phyloP scores from a whole-genome alignment of 2,888 invertebrate species.

The Calephelis perditalis region DNA sequence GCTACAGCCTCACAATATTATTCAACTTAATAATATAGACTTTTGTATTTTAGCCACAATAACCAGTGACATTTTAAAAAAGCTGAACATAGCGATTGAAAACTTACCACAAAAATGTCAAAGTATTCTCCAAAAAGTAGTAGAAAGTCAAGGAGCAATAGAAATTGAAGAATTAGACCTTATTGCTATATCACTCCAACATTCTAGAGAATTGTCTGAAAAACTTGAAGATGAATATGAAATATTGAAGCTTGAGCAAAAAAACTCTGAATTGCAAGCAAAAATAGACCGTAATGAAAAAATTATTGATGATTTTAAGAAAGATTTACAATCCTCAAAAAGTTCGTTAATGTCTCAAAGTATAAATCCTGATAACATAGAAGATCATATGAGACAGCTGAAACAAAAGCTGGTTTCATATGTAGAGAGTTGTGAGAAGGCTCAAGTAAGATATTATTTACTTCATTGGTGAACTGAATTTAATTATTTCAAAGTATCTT shows the following conservation, averaged over 20 bases:
- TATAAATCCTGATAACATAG: constrained; percentile 55
- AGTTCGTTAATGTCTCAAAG: constrained; percentile 40
- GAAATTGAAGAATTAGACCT: constrained; percentile 48
- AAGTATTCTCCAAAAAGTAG: constrained; percentile 42
- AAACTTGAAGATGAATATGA: constrained; percentile 56
- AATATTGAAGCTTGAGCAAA: constrained; percentile 55
- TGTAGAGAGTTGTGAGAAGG: constrained; percentile 56
- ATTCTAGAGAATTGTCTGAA: constrained; percentile 42
- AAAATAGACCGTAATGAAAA: constrained; percentile 57
- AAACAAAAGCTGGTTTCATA: constrained; percentile 58
- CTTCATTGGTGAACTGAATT: neutral
- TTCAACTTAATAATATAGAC: neutral
- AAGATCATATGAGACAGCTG: constrained; percentile 55
- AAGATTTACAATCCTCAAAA: constrained; percentile 50
- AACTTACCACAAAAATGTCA: constrained; percentile 55
- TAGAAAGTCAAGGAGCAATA: constrained; percentile 38
- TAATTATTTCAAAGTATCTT: no score
- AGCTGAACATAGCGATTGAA: constrained; percentile 52
- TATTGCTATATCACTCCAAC: constrained; percentile 45
- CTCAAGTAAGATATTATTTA: constrained; percentile 43
- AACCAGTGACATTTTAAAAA: constrained; percentile 47
- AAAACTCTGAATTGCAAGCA: constrained; percentile 48
- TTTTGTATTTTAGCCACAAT: constrained; percentile 38
- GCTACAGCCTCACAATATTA: no score
- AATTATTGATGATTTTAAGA: constrained; percentile 45